Evolutionary conservation across 2,113 vertebrate genomes (phyloP).

Genomic region (Dipodomys ordii): DNA sequence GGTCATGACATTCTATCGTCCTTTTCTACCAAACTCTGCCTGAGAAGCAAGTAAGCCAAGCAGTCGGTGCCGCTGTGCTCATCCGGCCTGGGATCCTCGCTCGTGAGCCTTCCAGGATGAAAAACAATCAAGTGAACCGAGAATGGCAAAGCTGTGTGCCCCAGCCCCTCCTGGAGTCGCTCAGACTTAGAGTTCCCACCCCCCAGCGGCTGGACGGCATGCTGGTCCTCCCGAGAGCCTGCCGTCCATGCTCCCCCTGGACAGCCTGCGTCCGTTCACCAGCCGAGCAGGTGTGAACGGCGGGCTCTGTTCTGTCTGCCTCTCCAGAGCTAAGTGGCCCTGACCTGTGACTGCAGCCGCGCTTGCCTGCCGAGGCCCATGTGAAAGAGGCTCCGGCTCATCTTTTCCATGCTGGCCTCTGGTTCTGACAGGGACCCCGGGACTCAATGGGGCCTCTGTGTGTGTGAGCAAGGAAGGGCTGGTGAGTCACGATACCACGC

Average conservation of each 20-base stretch:
- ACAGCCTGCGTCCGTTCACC: too few species aligned
- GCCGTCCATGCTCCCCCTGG: background rate
- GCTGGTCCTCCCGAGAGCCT: conserved; percentile 22
- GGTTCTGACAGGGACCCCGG: conserved; percentile 37
- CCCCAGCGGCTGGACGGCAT: background rate
- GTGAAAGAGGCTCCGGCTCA: conserved; percentile 29
- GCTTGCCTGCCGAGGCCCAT: background rate
- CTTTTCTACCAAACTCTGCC: background rate
- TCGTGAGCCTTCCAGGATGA: background rate
- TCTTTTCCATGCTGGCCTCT: conserved; percentile 62
- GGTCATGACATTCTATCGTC: background rate
- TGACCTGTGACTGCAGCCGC: conserved; percentile 20
- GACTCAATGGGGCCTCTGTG: conserved; percentile 60
- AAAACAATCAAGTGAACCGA: conserved; percentile 43
- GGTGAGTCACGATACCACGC: conserved; percentile 48
- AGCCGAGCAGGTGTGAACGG: conserved; percentile 26
- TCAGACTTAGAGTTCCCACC: background rate
- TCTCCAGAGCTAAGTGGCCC: conserved; percentile 34
- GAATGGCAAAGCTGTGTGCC: background rate
- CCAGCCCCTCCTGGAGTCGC: background rate
- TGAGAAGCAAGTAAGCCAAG: background rate
- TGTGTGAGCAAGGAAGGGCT: background rate
- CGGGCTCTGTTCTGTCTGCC: conserved; percentile 53
- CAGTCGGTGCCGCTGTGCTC: background rate
- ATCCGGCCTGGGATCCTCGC: background rate